Percentiles rank a stretch among this genome's conserved stretches.
Conservation (phyloP, 2,888 invertebrate species). For the Alloscopus bannaensis region DNA sequence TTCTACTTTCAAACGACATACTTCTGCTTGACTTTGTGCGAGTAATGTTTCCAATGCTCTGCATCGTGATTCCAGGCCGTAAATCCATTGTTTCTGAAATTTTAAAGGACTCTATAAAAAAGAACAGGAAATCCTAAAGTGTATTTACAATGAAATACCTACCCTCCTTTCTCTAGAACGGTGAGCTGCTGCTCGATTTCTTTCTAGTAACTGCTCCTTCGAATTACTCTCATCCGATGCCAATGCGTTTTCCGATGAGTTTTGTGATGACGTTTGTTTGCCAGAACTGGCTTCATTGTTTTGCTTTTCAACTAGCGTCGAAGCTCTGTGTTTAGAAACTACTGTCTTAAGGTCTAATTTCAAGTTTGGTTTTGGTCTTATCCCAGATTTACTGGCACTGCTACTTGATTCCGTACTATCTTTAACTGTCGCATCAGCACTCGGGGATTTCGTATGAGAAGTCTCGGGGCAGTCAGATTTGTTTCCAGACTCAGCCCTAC, state of each 20-base stretch:
- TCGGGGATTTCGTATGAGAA: too few species aligned
- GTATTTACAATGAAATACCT: slow-evolving; percentile 49
- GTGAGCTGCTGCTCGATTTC: slow-evolving; percentile 77
- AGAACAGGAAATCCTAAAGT: neutral
- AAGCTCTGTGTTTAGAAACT: slow-evolving; percentile 20
- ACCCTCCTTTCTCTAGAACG: slow-evolving; percentile 78
- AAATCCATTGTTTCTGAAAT: slow-evolving; percentile 71
- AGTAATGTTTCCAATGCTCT: slow-evolving; percentile 59
- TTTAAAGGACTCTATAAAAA: slow-evolving; percentile 8
- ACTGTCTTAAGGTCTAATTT: slow-evolving; percentile 55
- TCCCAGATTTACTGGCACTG: neutral
- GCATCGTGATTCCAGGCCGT: slow-evolving; percentile 65
- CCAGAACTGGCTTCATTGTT: neutral
- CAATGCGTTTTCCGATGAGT: neutral
- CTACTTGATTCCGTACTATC: too few species aligned
- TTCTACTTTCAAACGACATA: slow-evolving; percentile 57
- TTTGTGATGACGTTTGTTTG: neutral
- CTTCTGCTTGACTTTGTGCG: slow-evolving; percentile 63
- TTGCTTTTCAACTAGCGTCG: slow-evolving; percentile 7
- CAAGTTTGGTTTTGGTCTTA: slow-evolving; percentile 34
- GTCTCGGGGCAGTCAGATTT: neutral
- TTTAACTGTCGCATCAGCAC: too few species aligned
- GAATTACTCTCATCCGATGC: slow-evolving; percentile 45
- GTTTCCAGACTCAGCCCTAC: slow-evolving; percentile 16
- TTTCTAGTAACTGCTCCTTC: slow-evolving; percentile 67